Conservation (phyloP, 2,797 vertebrate genomes). For the Gymnocypris eckloni region DNA sequence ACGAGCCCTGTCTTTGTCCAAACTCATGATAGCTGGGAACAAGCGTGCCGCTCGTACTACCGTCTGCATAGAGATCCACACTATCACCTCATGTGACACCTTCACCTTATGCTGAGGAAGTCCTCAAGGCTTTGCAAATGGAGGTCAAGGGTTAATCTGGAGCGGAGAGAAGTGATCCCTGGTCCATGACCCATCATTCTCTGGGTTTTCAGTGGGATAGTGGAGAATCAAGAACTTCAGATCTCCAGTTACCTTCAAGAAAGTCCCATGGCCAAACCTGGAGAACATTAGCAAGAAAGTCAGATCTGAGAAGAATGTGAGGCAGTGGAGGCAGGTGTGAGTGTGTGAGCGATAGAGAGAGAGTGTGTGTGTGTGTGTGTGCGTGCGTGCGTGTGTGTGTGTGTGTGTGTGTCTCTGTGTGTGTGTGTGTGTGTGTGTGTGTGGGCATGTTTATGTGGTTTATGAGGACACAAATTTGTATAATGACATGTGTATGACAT, state of each 20-base stretch:
- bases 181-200: not conserved
- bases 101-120: not conserved
- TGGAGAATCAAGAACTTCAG: not conserved
- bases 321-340: slow-evolving; percentile 66
- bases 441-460: too few relatives aligned
- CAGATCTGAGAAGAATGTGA: slow-evolving; percentile 44
- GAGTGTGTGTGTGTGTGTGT: slow-evolving; percentile 60
- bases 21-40: not conserved
- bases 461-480: too few relatives aligned
- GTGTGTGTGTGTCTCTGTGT: slow-evolving; percentile 62
- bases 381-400: slow-evolving; percentile 52
- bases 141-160: slow-evolving; percentile 65
- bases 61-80: not conserved
- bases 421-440: slow-evolving; percentile 53
- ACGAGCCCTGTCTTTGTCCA: not conserved
- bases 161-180: slow-evolving; percentile 22
- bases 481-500: too few relatives aligned
- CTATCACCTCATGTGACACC: not conserved
- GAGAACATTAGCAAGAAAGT: slow-evolving; percentile 64
- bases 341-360: not conserved
- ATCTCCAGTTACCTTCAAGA: not conserved
- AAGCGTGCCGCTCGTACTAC: not conserved
- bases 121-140: not conserved
- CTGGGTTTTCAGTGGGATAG: not conserved
- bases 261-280: slow-evolving; percentile 54